Percentiles rank a stretch among this genome's conserved stretches.
phyloP scores from a whole-genome alignment of 2,888 invertebrate genomes.

The Andrena bucephala region DNA sequence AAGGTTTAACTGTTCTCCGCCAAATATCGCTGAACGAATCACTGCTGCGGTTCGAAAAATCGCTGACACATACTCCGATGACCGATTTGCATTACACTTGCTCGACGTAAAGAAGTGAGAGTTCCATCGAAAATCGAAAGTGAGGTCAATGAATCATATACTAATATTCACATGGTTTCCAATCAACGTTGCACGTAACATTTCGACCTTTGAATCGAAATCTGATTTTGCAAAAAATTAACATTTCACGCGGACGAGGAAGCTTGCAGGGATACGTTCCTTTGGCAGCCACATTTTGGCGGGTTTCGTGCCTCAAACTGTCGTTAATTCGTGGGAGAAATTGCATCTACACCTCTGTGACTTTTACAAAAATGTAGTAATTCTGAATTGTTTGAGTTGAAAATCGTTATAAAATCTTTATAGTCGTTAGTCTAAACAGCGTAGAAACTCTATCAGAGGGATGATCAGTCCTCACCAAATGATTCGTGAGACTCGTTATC shows the following conservation, averaged over 20 bases:
- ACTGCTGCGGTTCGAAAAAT: neutral
- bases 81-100: conserved; percentile 14
- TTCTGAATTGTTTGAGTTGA: no score
- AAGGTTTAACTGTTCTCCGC: neutral
- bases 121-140: conserved; percentile 10
- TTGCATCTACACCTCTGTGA: no score
- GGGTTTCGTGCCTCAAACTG: no score
- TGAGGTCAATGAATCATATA: conserved; percentile 8
- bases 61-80: conserved; percentile 9
- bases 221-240: neutral
- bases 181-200: neutral
- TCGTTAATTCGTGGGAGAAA: no score
- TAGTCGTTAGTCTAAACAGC: no score
- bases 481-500: no score
- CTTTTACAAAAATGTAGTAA: no score
- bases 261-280: no score
- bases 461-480: no score
- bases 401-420: no score
- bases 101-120: neutral
- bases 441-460: no score
- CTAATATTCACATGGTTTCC: neutral
- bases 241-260: neutral
- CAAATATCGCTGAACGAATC: neutral
- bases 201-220: neutral
- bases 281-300: no score